A percentile compares a stretch with the other conserved stretches of the same genome.
Conservation (phyloP, 1,140 invertebrate genomes). For the Prorops nasuta region DNA sequence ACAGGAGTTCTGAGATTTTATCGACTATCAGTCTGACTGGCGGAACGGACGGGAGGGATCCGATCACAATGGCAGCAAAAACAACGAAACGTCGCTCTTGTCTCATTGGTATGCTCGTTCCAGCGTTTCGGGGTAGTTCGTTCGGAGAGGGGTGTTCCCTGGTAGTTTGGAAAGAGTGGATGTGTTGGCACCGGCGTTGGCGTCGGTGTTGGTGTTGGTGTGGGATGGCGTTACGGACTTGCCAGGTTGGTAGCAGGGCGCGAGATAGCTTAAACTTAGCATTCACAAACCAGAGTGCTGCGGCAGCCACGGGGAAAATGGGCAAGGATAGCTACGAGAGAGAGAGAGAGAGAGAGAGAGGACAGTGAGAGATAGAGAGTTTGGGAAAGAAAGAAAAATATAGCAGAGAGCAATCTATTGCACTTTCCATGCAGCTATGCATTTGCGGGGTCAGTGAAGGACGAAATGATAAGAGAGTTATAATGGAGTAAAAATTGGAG, state of each 20-base stretch:
- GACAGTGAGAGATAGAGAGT: no score
- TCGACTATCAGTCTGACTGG: slow-evolving; percentile 14
- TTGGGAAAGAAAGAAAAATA: no score
- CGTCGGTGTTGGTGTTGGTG: no score
- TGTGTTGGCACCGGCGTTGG: slow-evolving; percentile 18
- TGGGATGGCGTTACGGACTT: slow-evolving; percentile 23
- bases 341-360: slow-evolving; percentile 10
- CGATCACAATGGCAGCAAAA: slow-evolving; percentile 12
- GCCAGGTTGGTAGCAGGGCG: slow-evolving; percentile 3
- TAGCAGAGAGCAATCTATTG: no score
- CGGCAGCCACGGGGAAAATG: slow-evolving; percentile 19
- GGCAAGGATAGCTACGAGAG: background rate
- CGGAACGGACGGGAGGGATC: slow-evolving; percentile 2
- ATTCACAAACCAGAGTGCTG: slow-evolving; percentile 45
- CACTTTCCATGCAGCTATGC: no score
- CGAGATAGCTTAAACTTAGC: slow-evolving; percentile 46
- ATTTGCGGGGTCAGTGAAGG: no score
- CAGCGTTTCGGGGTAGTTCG: slow-evolving; percentile 21
- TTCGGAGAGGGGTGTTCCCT: background rate
- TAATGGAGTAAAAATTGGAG: no score
- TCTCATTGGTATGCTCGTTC: slow-evolving; percentile 45
- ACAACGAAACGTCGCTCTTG: background rate
- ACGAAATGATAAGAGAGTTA: no score
- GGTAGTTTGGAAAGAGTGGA: slow-evolving; percentile 27
- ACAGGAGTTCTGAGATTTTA: slow-evolving; percentile 15